Evolutionary conservation across 2,797 vertebrate species (phyloP), one percentile per base, ranked within the genome.

Genomic region (Coregonus ussuriensis): DNA sequence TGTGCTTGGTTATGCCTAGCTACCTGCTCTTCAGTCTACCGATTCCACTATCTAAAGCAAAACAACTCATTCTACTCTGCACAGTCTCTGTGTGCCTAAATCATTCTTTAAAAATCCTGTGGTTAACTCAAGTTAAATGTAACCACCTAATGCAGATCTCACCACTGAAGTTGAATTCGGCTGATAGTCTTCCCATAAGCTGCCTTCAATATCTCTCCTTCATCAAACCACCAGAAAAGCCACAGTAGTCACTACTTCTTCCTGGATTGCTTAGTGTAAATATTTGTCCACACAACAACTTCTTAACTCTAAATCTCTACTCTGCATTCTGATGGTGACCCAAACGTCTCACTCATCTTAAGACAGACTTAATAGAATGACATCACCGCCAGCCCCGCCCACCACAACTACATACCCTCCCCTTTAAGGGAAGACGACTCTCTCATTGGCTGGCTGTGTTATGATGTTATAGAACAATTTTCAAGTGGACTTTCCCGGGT

Each of bases 311-410:
- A 85, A 90, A 82, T 65, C 89, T 74, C 80, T 72, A 68, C 25
- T 69, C 6, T 88, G 87, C 87, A 73, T 4, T 69, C 85, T 92
- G 86, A 81, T 77, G 75, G 80, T 71, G 59, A 82, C 69, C 72
- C 56, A 81, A 80, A 77, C 79, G 86, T 80, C 79, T 63, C 72
- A 18, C 82, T 83, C 79, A 75, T 88, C 67, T 83, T 77, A 85
- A 83, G 63, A 76, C 67, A 74, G 69, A 54, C 67, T 65, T 84
- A 87, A 21, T 35, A 72, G 83, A 81, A 75, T 81, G 78, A 84
- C 85, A 74, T 87, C 74, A 78, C 41, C 74, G 68, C 6, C 5
- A 79, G 82, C 13, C 72, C 87, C 74, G n/a, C 93, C 93, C 88
- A 79, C 89, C 70, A 79, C 65, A 72, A 16, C 35, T 69, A 71